phyloP scores from a whole-genome alignment of 2,888 invertebrate genomes.

The Tetranychus truncatus region DNA sequence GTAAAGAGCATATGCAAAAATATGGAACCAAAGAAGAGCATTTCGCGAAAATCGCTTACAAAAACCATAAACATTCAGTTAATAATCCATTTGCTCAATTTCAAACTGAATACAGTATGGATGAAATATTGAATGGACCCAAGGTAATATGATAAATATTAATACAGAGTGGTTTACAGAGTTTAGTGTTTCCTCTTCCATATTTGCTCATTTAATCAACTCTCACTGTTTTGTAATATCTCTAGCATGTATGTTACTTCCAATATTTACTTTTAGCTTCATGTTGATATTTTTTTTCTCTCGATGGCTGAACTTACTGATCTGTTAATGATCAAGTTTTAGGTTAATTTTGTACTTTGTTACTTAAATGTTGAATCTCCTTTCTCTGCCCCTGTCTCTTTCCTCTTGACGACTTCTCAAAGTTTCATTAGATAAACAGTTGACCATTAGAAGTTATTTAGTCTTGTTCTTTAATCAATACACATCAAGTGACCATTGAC shows the following conservation, averaged over 20 bases:
- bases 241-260: neutral
- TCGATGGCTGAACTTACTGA: neutral
- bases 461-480: neutral
- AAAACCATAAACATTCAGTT: slow-evolving; percentile 88
- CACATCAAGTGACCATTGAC: neutral
- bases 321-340: neutral
- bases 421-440: neutral
- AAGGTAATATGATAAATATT: neutral
- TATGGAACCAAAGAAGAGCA: slow-evolving; percentile 83
- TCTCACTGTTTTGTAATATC: neutral
- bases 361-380: neutral
- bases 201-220: neutral
- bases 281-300: neutral
- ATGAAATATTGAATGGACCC: slow-evolving; percentile 39
- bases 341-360: neutral
- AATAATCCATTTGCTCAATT: slow-evolving; percentile 96
- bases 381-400: neutral
- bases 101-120: slow-evolving; percentile 67
- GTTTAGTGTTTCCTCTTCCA: neutral
- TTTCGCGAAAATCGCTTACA: slow-evolving; percentile 90
- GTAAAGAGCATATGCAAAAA: slow-evolving; percentile 80
- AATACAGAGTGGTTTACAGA: neutral
- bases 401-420: neutral
- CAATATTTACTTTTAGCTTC: neutral
- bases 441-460: neutral